Base-by-base conservation (phyloP, 2,113 vertebrate genomes). In the Dipodomys ordii region DNA sequence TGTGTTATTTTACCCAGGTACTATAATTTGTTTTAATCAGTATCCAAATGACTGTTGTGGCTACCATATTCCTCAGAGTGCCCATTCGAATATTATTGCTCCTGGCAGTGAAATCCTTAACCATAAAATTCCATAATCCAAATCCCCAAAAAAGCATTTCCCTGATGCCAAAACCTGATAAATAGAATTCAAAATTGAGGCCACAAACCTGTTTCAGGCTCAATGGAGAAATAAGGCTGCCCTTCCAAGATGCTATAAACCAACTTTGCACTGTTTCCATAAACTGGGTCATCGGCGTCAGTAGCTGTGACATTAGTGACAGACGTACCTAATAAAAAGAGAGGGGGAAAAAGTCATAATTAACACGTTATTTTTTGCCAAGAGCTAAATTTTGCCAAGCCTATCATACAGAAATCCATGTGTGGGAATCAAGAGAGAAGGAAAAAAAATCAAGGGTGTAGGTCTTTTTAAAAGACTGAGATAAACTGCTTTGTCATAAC, bases 181-280 rank as follows among this genome's bases (percentile, higher is more conserved):
- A 94, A 88, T 44, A 88, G 39, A 95, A 96, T 92, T 95, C 49
- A 64, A 69, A 93, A 35, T 73, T 83, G 32, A 32, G n/a, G 27
- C 91, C 90, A 96, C 98, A 96, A 95, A 99, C 99, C 99, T 96
- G 99, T 99, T 93, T 99, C 99, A 53, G 99, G 99, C 95, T 99
- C 99, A 83, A 99, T 98, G 30, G 99, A 99, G 97, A 99, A 99
- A 97, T 99, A 99, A 18, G 99, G 99, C 87, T 99, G 99, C 23
- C 99, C 99, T 97, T 99, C 99, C 97, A 99, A 97, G 86, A 99
- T 99, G 97, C 99, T 99, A 90, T 99, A 99, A 92, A 99, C 99
- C 84, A 99, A 98, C 96, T 98, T 99, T 57, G 99, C 99, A 30
- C 99, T 99, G 76, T 99, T 99, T 95, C 99, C 99, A 30, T 99